Conservation (phyloP, 1,140 invertebrate genomes). For the Lucilia cuprina region DNA sequence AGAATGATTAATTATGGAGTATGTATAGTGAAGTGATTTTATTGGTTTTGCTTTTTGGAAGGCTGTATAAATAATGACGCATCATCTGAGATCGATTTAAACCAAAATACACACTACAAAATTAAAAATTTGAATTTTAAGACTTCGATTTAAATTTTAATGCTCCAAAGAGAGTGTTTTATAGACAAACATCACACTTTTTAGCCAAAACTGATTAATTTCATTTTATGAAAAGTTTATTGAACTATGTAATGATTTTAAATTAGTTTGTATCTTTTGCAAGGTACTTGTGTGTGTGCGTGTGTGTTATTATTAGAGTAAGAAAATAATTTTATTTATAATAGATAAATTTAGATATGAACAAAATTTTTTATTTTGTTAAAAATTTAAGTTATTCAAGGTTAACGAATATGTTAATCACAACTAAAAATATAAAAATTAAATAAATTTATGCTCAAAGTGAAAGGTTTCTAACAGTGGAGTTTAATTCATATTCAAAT, state of each 20-base stretch:
- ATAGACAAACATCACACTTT: too few species aligned
- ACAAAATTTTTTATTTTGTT: too few species aligned
- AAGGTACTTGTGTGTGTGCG: too few species aligned
- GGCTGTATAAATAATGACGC: not conserved
- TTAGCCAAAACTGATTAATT: too few species aligned
- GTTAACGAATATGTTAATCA: not conserved
- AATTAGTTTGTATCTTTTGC: too few species aligned
- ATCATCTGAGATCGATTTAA: not conserved
- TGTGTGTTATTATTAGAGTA: too few species aligned
- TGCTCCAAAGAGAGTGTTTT: too few species aligned
- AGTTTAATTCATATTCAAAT: slow-evolving; percentile 2
- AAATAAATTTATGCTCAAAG: not conserved
- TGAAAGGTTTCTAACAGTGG: not conserved
- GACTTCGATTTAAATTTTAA: too few species aligned
- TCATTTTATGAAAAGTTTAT: not conserved
- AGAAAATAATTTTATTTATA: too few species aligned
- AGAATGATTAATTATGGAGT: not conserved
- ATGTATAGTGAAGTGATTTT: not conserved
- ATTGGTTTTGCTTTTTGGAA: not conserved
- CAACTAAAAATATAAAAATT: not conserved
- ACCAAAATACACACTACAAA: too few species aligned
- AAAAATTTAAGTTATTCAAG: not conserved
- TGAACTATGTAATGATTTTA: not conserved
- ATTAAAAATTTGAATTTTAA: too few species aligned
- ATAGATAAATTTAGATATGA: too few species aligned